Base-by-base conservation (phyloP, 1,140 invertebrate species). In the Aphidius gifuensis region DNA sequence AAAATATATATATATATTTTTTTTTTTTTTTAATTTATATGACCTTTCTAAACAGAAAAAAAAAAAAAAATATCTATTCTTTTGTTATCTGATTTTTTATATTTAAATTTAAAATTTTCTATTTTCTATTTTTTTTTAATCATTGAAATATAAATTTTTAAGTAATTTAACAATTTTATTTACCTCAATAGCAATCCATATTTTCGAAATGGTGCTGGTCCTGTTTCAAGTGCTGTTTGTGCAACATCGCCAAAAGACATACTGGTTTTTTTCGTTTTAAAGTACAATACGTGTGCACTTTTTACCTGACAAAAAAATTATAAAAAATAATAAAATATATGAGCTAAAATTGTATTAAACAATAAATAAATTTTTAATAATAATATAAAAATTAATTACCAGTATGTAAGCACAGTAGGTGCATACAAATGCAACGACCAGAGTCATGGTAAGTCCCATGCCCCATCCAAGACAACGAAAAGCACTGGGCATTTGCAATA, bases 401-500 rank as follows among this genome's bases (percentile, higher is more conserved):
- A 94, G 80, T 70, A 94, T 85, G 74, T 93, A 92, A 63, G 91
- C 86, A 80, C 92, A 93, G 80, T 94, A 91, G 7, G 92, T 93
- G 84, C 92, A 94, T 47, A 94, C 82, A 32, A 92, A 78, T 9
- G 90, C 90, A 1, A 92, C 90, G 9, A 92, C 72, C 11, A 93
- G 85, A 3, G 92, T 92, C 43, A 87, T 85, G 66, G 93, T 81
- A 56, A 92, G 84, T 43, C 92, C 92, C 42, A 90, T 81, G n/a
- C 90, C 71, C 32, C 96, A 79, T 56, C 94, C 94, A 6, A 91
- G 85, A 73, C 86, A 85, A 71, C 86, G 89, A 69, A 96, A 92
- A 11, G 93, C 93, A 46, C 85, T 79, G 0, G 93, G 93, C 92
- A 96, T 95, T 9, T 93, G 91, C 62, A 97, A 79, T 67, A 97